Percentiles rank a stretch among this genome's conserved stretches.
phyloP scores from a whole-genome alignment of 1,140 invertebrate species.

The Cotesia chilonis region DNA sequence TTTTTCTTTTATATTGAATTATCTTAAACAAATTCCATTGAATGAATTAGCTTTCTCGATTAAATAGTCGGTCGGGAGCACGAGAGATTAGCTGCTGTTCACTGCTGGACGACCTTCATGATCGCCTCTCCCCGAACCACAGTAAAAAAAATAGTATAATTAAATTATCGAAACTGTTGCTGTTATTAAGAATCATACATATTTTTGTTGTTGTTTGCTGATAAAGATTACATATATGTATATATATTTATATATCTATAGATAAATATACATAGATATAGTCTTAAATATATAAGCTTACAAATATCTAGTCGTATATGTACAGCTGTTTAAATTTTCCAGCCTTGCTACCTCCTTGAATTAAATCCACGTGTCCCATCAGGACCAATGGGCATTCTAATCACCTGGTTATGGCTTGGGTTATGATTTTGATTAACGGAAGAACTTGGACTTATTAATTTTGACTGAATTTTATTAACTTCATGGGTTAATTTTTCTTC shows the following conservation, averaged over 20 bases:
- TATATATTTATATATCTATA: too few relatives aligned
- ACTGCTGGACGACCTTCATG: constrained; percentile 59
- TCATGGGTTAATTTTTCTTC: constrained; percentile 73
- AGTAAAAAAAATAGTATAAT: background rate
- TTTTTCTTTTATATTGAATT: constrained; percentile 21
- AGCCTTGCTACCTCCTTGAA: constrained; percentile 67
- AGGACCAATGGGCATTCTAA: constrained; percentile 68
- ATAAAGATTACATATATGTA: too few relatives aligned
- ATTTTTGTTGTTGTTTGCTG: constrained; percentile 19
- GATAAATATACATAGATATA: too few relatives aligned
- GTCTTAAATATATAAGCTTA: too few relatives aligned
- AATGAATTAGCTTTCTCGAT: too few relatives aligned
- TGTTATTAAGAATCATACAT: background rate
- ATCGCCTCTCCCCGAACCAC: constrained; percentile 48
- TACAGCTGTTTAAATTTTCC: constrained; percentile 25
- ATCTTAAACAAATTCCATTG: constrained; percentile 18
- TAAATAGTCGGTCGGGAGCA: constrained; percentile 19
- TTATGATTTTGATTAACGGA: constrained; percentile 27
- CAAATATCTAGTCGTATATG: too few relatives aligned
- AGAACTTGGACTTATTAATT: constrained; percentile 39
- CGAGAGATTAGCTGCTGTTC: constrained; percentile 41
- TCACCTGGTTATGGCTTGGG: constrained; percentile 57
- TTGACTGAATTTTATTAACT: constrained; percentile 67
- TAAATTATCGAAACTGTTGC: background rate
- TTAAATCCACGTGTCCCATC: constrained; percentile 70